Percentiles rank a stretch among this genome's conserved stretches.
These are phyloP conservation scores for Linnaemya tessellans DNA, from an alignment of 2,888 invertebrate species.

Conservation along the genomic window DNA sequence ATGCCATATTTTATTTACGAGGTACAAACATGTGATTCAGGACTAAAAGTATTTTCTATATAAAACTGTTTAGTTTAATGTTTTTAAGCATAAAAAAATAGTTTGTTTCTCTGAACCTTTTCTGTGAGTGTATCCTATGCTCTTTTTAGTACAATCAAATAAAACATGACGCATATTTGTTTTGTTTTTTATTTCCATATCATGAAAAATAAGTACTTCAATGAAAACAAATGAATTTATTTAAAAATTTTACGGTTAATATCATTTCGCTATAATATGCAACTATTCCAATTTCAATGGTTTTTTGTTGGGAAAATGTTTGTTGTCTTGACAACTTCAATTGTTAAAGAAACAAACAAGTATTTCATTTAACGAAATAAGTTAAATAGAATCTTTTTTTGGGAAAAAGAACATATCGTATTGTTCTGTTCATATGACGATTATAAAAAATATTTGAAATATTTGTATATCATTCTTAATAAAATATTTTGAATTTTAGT, in stretches of 20 bases:
- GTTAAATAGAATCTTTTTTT: constrained; percentile 16
- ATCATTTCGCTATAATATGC: constrained; percentile 6
- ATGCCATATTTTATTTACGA: too few relatives aligned
- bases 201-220: background rate
- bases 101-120: background rate
- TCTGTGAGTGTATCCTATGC: constrained; percentile 28
- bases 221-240: constrained; percentile 15
- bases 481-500: too few relatives aligned
- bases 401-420: background rate
- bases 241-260: constrained; percentile 3
- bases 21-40: too few relatives aligned
- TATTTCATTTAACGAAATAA: background rate
- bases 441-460: too few relatives aligned
- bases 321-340: constrained; percentile 49
- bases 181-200: constrained; percentile 24
- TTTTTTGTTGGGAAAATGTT: constrained; percentile 27
- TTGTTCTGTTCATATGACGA: too few relatives aligned
- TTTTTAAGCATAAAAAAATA: too few relatives aligned
- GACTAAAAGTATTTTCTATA: too few relatives aligned
- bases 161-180: constrained; percentile 51
- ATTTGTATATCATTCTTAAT: too few relatives aligned
- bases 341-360: background rate
- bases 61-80: too few relatives aligned
- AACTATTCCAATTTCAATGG: background rate
- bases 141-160: constrained; percentile 18